These are phyloP conservation scores for Crotalus helleri DNA, from an alignment of 2,113 vertebrate genomes.

Conservation along the genomic window DNA sequence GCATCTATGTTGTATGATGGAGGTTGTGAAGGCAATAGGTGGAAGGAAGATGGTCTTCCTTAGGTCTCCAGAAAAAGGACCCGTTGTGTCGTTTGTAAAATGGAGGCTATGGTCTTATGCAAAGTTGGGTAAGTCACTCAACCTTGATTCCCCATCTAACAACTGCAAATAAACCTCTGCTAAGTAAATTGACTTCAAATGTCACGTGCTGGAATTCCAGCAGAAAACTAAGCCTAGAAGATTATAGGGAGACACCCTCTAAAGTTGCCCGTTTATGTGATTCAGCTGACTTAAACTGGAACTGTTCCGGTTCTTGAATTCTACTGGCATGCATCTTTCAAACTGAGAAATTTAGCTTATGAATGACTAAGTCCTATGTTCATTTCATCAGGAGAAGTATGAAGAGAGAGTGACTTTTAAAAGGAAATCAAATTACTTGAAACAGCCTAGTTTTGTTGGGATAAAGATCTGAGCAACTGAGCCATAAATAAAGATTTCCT, in stretches of 20 bases:
- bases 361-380: background rate
- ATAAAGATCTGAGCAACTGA: background rate
- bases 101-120: background rate
- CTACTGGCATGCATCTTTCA: background rate
- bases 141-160: background rate
- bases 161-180: background rate
- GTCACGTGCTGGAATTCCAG: background rate
- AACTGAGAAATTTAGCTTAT: background rate
- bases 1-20: background rate
- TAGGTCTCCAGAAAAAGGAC: background rate
- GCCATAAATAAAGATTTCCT: background rate
- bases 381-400: background rate
- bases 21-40: background rate
- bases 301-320: background rate
- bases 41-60: background rate
- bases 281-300: background rate
- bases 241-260: background rate
- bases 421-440: background rate
- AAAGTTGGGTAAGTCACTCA: background rate
- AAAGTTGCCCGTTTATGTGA: background rate
- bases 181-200: background rate
- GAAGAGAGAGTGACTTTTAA: background rate
- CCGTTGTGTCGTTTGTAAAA: background rate
- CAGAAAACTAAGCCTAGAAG: background rate
- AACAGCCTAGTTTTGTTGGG: background rate